phyloP scores from a whole-genome alignment of 2,888 invertebrate species.

The Meghimatium bilineatum region DNA sequence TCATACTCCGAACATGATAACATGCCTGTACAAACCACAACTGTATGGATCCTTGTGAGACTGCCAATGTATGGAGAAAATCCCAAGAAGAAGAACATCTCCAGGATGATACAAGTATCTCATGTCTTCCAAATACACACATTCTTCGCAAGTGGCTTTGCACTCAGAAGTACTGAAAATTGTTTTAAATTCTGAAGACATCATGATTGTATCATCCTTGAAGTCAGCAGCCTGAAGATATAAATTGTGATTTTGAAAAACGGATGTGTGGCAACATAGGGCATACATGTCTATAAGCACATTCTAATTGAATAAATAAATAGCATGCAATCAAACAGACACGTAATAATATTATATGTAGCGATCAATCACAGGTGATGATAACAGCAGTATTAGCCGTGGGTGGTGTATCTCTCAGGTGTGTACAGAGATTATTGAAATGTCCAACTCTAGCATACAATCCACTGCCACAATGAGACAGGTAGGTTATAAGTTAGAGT shows the following conservation, averaged over 20 bases:
- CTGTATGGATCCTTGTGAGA: constrained; percentile 55
- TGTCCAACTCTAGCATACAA: too few relatives aligned
- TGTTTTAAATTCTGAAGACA: neutral
- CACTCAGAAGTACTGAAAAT: constrained; percentile 49
- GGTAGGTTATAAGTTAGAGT: too few relatives aligned
- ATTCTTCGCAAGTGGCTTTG: constrained; percentile 53
- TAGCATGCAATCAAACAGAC: too few relatives aligned
- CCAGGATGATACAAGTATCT: constrained; percentile 59
- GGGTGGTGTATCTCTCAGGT: too few relatives aligned
- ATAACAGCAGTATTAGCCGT: too few relatives aligned
- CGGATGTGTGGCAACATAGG: too few relatives aligned
- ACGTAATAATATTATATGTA: too few relatives aligned
- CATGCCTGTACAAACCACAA: constrained; percentile 47
- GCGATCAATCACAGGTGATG: too few relatives aligned
- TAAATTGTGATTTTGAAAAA: too few relatives aligned
- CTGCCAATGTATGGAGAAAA: constrained; percentile 63
- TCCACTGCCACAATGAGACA: too few relatives aligned
- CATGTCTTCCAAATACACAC: constrained; percentile 50
- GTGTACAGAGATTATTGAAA: too few relatives aligned
- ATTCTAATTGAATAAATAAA: neutral
- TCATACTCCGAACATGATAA: neutral
- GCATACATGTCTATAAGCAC: neutral
- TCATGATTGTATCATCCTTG: neutral
- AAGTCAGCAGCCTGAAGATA: constrained; percentile 30
- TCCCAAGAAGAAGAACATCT: constrained; percentile 60